Evolutionary conservation across 2,797 vertebrate genomes (phyloP).

Genomic region (Alosa sapidissima): DNA sequence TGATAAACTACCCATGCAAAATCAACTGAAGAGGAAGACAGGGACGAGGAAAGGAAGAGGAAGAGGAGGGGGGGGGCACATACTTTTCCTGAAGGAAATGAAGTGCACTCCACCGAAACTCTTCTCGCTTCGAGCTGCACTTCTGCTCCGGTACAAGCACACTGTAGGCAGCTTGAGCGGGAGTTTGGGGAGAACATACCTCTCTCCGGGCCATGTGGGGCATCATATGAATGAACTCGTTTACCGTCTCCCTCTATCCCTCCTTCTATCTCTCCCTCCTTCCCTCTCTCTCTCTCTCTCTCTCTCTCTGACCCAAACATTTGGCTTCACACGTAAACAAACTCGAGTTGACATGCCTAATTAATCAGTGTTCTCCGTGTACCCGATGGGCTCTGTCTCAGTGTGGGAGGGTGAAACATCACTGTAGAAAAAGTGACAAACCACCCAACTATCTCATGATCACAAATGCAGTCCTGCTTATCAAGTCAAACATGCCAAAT

Average conservation of each 20-base stretch:
- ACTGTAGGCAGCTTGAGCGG: not conserved
- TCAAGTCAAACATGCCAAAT: not conserved
- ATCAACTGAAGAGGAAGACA: not conserved
- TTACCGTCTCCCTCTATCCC: not conserved
- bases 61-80: not conserved
- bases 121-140: not conserved
- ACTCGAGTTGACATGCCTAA: conserved; percentile 52
- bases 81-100: not conserved
- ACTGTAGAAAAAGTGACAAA: not conserved
- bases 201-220: not conserved
- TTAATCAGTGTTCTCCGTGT: conserved; percentile 56
- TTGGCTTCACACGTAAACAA: conserved; percentile 61
- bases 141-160: not conserved
- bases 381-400: not conserved
- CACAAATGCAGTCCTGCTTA: not conserved
- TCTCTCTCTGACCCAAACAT: conserved; percentile 56
- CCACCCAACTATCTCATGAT: not conserved
- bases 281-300: conserved; percentile 18
- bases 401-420: not conserved
- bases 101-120: not conserved
- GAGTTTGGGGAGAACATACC: not conserved
- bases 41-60: not conserved
- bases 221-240: not conserved
- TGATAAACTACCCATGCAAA: conserved; percentile 9
- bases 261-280: not conserved